These are phyloP conservation scores for Temnothorax rugatulus DNA, from an alignment of 2,888 invertebrate genomes.

Conservation along the genomic window DNA sequence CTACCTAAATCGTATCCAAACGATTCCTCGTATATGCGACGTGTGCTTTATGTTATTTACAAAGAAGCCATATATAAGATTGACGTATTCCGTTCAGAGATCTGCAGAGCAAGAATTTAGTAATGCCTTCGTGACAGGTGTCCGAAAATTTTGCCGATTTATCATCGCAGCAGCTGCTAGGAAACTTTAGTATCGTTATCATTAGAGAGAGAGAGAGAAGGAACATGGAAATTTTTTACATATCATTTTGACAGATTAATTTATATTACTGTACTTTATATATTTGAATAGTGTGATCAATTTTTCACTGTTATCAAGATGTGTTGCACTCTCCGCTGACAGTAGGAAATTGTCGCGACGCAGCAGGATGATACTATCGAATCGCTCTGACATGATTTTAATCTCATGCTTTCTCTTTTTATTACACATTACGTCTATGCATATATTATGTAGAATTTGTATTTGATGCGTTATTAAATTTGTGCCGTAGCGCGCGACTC, in stretches of 20 bases:
- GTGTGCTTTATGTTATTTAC: conserved; percentile 42
- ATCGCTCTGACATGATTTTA: not conserved
- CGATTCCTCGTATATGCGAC: not conserved
- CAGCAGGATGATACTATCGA: not conserved
- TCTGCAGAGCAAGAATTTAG: not conserved
- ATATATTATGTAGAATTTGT: not conserved
- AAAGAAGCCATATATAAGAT: conserved; percentile 28
- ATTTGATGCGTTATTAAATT: conserved; percentile 11
- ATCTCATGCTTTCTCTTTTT: not conserved
- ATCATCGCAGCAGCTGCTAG: conserved; percentile 10
- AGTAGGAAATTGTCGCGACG: not conserved
- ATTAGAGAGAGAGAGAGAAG: not conserved
- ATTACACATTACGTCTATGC: not conserved
- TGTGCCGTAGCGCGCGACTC: not conserved
- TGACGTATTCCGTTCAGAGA: not conserved
- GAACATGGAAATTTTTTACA: not conserved
- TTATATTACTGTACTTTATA: not conserved
- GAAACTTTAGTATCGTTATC: conserved; percentile 1
- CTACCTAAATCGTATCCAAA: conserved; percentile 1
- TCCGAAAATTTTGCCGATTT: not conserved
- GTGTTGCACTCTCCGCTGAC: conserved; percentile 8
- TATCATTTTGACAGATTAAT: not conserved
- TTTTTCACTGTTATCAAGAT: not conserved
- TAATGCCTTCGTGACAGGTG: not conserved
- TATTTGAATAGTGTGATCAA: not conserved